Base-by-base conservation (phyloP, 2,797 vertebrate genomes). In the Ciconia nigra region DNA sequence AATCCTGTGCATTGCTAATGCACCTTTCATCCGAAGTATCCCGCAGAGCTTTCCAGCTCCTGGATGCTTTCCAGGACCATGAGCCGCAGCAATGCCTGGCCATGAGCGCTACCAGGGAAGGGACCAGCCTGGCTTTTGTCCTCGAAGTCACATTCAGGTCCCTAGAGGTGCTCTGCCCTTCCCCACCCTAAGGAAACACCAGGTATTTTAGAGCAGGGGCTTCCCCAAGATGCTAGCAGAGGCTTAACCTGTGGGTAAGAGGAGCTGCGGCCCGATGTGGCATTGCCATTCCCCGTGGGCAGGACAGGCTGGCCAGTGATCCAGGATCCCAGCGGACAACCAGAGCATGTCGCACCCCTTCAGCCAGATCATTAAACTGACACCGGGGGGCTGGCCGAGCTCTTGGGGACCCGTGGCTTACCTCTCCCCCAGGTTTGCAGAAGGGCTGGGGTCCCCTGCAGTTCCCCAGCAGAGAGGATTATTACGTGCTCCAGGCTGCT, bases 1-100 rank as follows among this genome's bases (percentile, higher is more conserved):
- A 95, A 95, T 95, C 93, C 90, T 7, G 46, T 10, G 35, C 55
- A 28, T 83, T 72, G 67, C 93, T 87, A 84, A 87, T 66, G 93
- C 87, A 76, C 90, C 90, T 83, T 69, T 71, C 93, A 90, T 90
- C 87, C 17, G 0, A 79, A 90, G 90, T 19, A 80, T 80, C 93
- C 90, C 83, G 65, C 83, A 65, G 87, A 90, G 90, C 93, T 87
- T 63, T 46, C 82, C 67, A 66, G 83, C 69, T 76, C 69, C 78
- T 90, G 93, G 93, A 83, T 41, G 73, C 41, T 71, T n/a, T 90
- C 90, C 90, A 90, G 63, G 70, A 22, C 37, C 52, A 57, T 3
- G 15, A 89, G 76, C 47, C 3, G 28, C 78, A 62, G 92, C 66
- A 18, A 15, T 2, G 78, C 72, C 28, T 15, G 11, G 83, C 61